A percentile compares a stretch with the other conserved stretches of the same genome.
phyloP scores from a whole-genome alignment of 2,113 vertebrate genomes.

The Mesitornis unicolor region DNA sequence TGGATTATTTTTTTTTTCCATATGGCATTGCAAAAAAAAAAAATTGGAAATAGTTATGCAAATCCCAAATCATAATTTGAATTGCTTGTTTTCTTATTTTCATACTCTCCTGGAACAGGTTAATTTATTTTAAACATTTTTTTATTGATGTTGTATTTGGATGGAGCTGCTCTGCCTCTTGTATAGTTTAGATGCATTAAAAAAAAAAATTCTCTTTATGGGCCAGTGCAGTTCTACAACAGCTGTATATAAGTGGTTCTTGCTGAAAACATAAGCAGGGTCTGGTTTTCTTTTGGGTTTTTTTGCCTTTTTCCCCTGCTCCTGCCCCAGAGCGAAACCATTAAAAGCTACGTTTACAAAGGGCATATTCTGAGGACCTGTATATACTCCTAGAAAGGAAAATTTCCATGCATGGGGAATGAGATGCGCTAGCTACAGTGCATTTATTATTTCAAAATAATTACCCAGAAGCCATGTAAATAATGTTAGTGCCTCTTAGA shows the following conservation, averaged over 20 bases:
- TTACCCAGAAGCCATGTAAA: neutral
- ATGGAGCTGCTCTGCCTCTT: neutral
- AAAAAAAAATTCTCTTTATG: neutral
- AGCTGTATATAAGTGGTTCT: neutral
- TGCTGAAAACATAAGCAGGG: neutral
- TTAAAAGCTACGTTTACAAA: neutral
- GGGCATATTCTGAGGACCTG: neutral
- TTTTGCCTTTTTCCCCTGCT: neutral
- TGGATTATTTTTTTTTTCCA: neutral
- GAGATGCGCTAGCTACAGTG: neutral
- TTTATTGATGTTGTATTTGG: neutral
- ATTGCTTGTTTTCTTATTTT: neutral
- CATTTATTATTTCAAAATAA: constrained; percentile 3
- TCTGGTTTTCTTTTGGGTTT: neutral
- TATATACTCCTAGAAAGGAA: neutral
- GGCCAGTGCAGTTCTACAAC: neutral
- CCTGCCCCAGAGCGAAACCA: neutral
- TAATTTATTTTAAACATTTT: neutral
- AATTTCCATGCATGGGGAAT: neutral
- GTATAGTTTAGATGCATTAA: neutral
- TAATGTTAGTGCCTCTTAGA: neutral
- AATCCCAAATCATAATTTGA: neutral
- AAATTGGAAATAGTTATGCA: neutral
- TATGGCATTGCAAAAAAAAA: neutral
- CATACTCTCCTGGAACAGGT: neutral